phyloP scores from a whole-genome alignment of 2,888 invertebrate genomes.

The Gasteruption jaculator region DNA sequence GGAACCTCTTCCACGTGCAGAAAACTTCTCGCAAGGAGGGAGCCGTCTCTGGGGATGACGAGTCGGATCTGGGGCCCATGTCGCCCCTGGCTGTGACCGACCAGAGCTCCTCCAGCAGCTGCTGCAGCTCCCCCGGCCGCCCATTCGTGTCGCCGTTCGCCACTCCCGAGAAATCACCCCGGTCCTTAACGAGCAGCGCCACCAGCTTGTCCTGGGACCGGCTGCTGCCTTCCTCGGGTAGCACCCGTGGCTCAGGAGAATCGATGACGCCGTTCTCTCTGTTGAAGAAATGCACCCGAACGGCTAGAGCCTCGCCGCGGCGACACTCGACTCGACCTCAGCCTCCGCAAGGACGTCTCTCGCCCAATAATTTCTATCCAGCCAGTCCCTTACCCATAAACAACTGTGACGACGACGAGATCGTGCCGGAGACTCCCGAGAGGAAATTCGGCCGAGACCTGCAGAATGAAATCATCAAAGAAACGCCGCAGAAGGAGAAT shows the following conservation, averaged over 20 bases:
- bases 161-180: constrained; percentile 26
- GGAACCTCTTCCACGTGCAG: constrained; percentile 27
- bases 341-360: constrained; percentile 19
- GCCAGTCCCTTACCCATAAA: neutral
- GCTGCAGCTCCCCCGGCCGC: constrained; percentile 34
- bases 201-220: constrained; percentile 28
- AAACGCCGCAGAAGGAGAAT: constrained; percentile 40
- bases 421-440: constrained; percentile 38
- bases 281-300: constrained; percentile 28
- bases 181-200: constrained; percentile 20
- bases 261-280: constrained; percentile 30
- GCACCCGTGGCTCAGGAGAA: constrained; percentile 7
- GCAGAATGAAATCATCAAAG: constrained; percentile 26
- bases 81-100: constrained; percentile 39
- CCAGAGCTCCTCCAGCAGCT: constrained; percentile 24
- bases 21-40: constrained; percentile 7
- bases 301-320: constrained; percentile 32
- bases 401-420: constrained; percentile 16
- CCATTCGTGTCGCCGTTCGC: constrained; percentile 32
- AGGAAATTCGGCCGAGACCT: constrained; percentile 27
- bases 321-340: constrained; percentile 22
- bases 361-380: constrained; percentile 8
- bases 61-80: constrained; percentile 45
- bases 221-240: constrained; percentile 19
- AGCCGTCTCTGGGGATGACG: constrained; percentile 24